Evolutionary conservation across 2,888 invertebrate genomes (phyloP), one percentile per base, ranked within the genome.

Genomic region (Drosophila borealis): DNA sequence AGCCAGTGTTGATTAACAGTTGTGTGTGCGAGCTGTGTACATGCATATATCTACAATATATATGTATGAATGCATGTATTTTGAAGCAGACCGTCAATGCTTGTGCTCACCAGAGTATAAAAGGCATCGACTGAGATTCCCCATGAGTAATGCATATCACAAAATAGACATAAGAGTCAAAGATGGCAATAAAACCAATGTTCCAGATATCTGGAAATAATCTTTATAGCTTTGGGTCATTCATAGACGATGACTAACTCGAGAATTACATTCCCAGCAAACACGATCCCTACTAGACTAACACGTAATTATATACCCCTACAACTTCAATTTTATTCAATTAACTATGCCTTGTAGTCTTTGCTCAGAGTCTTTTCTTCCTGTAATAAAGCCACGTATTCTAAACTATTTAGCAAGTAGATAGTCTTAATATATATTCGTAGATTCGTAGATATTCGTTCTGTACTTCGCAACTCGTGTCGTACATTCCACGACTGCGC

Each of bases 1-100:
- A 29, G 46, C 60, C 67, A 74, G 78, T 66, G 73, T 60, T 73
- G 68, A 50, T 54, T 33, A 62, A 70, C 76, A 39, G 37, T 42
- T 44, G 29, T 29, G 29, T 8, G 8, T 8, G 29, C 8, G 29
- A 29, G 8, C 8, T 8, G 29, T 2, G 8, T 8, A 29, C 29
- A 29, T 29, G 29, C 29, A 29, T 8, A 8, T 25, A 25, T 25
- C 25, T 8, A 8, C 8, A 25, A 2, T 8, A 8, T 29, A 29
- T 29, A 8, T 29, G 29, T 8, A 29, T 29, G 29, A 8, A 29
- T 29, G 19, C 41, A 13, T 17, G 41, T 33, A 36, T 11, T 34
- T 25, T 17, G 37, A 25, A 11, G 25, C 13, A 29, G 39, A 51
- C 4, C 2, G 11, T 29, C 51, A 37, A 21, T 48, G 17, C 36